Percentiles rank a stretch among this genome's conserved stretches.
These are phyloP conservation scores for Carlito syrichta DNA, from an alignment of 2,113 vertebrate genomes.

Conservation along the genomic window DNA sequence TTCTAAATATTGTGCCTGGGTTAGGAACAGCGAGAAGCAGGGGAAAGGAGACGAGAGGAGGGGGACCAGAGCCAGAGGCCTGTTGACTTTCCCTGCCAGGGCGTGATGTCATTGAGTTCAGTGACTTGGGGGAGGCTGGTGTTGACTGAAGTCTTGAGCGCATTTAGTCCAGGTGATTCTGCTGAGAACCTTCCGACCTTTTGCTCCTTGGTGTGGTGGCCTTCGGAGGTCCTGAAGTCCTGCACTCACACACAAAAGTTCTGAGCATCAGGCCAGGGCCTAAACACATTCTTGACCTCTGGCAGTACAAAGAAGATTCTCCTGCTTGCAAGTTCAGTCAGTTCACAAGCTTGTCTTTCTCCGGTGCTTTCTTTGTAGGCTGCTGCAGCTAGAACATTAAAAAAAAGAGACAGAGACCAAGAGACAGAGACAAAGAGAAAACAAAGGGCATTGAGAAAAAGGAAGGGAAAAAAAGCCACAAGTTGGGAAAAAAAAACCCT, in stretches of 20 bases:
- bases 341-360: neutral
- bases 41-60: neutral
- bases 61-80: neutral
- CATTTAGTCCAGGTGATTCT: neutral
- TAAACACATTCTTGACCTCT: conserved; percentile 36
- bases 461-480: neutral
- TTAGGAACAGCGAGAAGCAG: neutral
- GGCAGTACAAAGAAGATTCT: conserved; percentile 23
- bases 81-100: conserved; percentile 38
- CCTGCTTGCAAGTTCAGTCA: neutral
- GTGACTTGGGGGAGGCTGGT: conserved; percentile 8
- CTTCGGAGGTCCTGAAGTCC: conserved; percentile 24
- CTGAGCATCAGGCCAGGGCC: neutral
- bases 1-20: conserved; percentile 56
- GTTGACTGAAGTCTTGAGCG: neutral
- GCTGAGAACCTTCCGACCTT: neutral
- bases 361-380: neutral
- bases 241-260: neutral
- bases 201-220: neutral
- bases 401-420: neutral
- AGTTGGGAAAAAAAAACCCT: conserved; percentile 56
- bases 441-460: neutral
- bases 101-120: conserved; percentile 12
- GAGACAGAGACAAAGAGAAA: neutral
- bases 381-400: neutral